Evolutionary conservation across 2,797 vertebrate species (phyloP), one percentile per base, ranked within the genome.

Genomic region (Etheostoma perlongum): DNA sequence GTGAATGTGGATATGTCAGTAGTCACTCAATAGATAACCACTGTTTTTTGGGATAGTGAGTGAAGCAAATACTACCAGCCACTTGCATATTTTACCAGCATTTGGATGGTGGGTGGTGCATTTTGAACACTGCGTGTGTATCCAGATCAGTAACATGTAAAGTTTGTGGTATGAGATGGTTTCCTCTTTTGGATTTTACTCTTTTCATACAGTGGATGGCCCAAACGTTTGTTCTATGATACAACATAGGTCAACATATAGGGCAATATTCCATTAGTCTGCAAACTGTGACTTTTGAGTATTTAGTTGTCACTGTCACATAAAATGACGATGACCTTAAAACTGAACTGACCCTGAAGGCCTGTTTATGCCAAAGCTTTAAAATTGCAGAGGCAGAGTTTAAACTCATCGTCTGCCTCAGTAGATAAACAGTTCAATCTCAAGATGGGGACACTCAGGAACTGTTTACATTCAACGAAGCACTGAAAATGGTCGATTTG

Each of bases 391-490:
- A 19, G 6, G 36, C 65, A 69, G 59, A 47, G 19, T 48, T 74
- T 2, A 72, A 54, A 65, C n/a, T 6, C 5, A 46, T 69, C 49
- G 67, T 65, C 70, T 55, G 76, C 67, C 49, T 81, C 51, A 67
- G 53, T 18, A 67, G 52, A 77, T 75, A 81, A 85, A 76, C 67
- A 71, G 33, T 73, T 75, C 53, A 46, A 67, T 72, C 19, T 69
- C 6, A 61, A 74, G 49, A 54, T 54, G 63, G 66, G 44, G 72
- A 79, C 46, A 73, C 52, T 18, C 25, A 4, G 8, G 67, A 23
- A 60, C 59, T 58, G 69, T 72, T 81, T 72, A 65, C 48, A 66
- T 76, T 72, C 25, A 81, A 53, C 73, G 78, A 72, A 73, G 59
- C 76, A 74, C 27, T 71, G 51, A 33, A 68, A 69, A 65, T 59